These are phyloP conservation scores for Leucophenga varia DNA, from an alignment of 1,140 invertebrate genomes.

Conservation along the genomic window DNA sequence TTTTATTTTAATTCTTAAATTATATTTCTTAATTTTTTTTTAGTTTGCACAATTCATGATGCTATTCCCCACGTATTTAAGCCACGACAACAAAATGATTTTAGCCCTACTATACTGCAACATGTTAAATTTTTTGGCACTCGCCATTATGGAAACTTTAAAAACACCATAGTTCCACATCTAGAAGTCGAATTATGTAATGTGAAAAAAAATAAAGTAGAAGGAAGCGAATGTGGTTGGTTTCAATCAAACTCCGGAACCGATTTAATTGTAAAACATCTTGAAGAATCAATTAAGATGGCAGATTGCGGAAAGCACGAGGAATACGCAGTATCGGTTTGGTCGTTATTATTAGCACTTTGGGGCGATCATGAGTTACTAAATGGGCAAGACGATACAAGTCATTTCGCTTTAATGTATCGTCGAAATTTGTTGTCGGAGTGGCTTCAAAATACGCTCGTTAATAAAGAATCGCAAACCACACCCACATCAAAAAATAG, in stretches of 20 bases:
- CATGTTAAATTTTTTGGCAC: constrained; percentile 38
- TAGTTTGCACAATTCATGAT: too few species aligned
- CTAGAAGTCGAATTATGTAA: constrained; percentile 59
- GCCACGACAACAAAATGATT: constrained; percentile 28
- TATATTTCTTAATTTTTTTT: too few species aligned
- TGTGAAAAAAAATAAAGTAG: constrained; percentile 46
- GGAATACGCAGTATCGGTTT: constrained; percentile 65
- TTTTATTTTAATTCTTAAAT: too few species aligned
- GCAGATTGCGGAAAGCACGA: constrained; percentile 39
- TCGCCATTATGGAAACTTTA: constrained; percentile 23
- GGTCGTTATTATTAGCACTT: constrained; percentile 77
- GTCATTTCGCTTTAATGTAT: constrained; percentile 44
- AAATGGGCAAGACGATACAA: constrained; percentile 29
- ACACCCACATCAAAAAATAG: constrained; percentile 34
- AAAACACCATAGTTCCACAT: constrained; percentile 57
- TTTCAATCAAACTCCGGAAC: constrained; percentile 51
- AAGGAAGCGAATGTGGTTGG: constrained; percentile 58
- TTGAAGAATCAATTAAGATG: constrained; percentile 56
- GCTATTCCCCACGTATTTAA: constrained; percentile 18
- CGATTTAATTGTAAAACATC: constrained; percentile 58
- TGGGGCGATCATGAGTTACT: constrained; percentile 72
- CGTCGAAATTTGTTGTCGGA: constrained; percentile 48
- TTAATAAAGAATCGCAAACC: constrained; percentile 37
- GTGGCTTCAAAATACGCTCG: constrained; percentile 47
- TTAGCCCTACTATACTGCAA: constrained; percentile 34